phyloP scores from a whole-genome alignment of 2,888 invertebrate species.

The Drosophila kambysellisi region DNA sequence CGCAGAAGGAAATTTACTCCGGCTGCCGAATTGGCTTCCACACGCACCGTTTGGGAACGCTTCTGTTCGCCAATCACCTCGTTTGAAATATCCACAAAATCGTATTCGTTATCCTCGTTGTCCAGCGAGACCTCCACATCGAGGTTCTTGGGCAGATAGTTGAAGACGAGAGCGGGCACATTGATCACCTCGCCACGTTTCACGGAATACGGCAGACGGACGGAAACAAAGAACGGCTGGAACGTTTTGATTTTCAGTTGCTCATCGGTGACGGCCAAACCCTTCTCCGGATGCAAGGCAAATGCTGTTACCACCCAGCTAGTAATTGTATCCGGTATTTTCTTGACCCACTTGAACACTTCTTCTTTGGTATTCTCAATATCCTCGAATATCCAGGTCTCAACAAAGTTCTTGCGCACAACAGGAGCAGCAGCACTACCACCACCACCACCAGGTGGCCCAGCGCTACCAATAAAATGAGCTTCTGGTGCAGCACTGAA shows the following conservation, averaged over 20 bases:
- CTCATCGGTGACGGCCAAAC: conserved; percentile 90
- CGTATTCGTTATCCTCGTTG: conserved; percentile 91
- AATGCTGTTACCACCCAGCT: conserved; percentile 94
- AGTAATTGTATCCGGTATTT: conserved; percentile 92
- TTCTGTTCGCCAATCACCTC: conserved; percentile 94
- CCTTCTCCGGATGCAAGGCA: conserved; percentile 90
- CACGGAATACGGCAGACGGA: conserved; percentile 95
- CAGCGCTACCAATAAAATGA: not conserved
- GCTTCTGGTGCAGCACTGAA: not conserved
- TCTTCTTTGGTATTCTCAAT: conserved; percentile 77
- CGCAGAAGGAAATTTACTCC: conserved; percentile 93
- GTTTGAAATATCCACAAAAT: conserved; percentile 94
- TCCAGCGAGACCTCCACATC: conserved; percentile 93
- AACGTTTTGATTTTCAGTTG: conserved; percentile 90
- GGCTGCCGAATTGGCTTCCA: conserved; percentile 90
- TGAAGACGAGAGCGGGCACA: conserved; percentile 93
- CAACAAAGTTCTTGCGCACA: conserved; percentile 88
- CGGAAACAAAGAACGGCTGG: conserved; percentile 92
- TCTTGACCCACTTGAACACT: conserved; percentile 83
- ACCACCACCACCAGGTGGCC: not conserved
- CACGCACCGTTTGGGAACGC: conserved; percentile 88
- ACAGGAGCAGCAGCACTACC: conserved; percentile 14
- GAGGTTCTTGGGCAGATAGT: conserved; percentile 92
- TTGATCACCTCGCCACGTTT: conserved; percentile 95
- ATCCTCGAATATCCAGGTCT: conserved; percentile 89